Base-by-base conservation (phyloP, 1,140 invertebrate species). In the Bilobella aurantiaca region DNA sequence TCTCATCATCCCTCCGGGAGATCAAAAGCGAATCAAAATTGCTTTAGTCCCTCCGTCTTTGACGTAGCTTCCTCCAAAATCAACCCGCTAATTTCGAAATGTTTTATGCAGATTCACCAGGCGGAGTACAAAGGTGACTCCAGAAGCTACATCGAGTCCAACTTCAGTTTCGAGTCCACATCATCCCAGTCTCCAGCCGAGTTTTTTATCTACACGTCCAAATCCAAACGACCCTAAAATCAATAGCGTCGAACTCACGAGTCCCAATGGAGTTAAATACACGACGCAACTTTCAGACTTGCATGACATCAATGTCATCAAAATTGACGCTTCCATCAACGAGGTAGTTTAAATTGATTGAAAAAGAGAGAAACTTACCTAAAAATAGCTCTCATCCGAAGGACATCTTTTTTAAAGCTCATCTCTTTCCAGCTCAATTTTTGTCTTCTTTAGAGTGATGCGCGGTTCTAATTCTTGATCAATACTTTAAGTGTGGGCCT, bases 271-370 rank as follows among this genome's bases (percentile, higher is more conserved):
- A 58, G 58, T 62, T n/a, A 68, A 68, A 58, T 72, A 61, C 64
- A 72, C 71, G 28, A 72, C 71, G 2, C 71, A 72, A 42, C 66
- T 72, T 32, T 69, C 68, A 18, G 71, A 72, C 59, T 63, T 81
- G 28, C 72, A 81, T 27, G 76, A 77, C 21, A 76, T 81, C 28
- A 82, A 81, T 72, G 77, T 81, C 60, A 77, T 82, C 57, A 78
- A 76, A 27, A 66, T 83, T 5, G 75, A 77, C 14, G 77, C 81
- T 5, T 77, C 77, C 63, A 78, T 82, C 29, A 80, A 79, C 62
- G 81, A 82, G 77, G 78, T 79, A 73, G n/a, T n/a, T n/a, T n/a
- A n/a, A n/a, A n/a, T n/a, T n/a, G n/a, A n/a, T n/a, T n/a, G n/a
- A n/a, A n/a, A 75, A 64, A 68, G 16, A 29, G 34, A 28, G 23